A percentile compares a stretch with the other conserved stretches of the same genome.
Evolutionary conservation across 2,113 vertebrate genomes (phyloP).

Genomic region (Oxygymnocypris stewartii): DNA sequence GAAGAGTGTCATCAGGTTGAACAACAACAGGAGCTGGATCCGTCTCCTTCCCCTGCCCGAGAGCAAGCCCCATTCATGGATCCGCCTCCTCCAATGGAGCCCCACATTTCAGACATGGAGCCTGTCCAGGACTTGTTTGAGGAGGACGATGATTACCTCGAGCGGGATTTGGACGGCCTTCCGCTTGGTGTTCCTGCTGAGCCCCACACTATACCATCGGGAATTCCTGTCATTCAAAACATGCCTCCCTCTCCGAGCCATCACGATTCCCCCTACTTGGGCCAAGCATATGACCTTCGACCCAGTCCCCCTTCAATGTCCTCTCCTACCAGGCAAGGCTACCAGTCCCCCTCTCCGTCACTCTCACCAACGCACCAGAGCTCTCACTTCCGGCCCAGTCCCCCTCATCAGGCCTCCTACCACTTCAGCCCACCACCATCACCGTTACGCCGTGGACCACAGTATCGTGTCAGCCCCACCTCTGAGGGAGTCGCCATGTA

Average conservation of each 20-base stretch:
- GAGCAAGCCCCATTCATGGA: slow-evolving; percentile 60
- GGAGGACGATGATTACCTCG: slow-evolving; percentile 80
- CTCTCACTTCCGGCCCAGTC: slow-evolving; percentile 79
- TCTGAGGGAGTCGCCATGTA: slow-evolving; percentile 82
- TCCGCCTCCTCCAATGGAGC: slow-evolving; percentile 66
- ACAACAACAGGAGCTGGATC: slow-evolving; percentile 76
- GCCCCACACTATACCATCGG: slow-evolving; percentile 77
- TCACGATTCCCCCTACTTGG: slow-evolving; percentile 78
- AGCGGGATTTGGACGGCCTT: slow-evolving; percentile 81
- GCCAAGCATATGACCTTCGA: slow-evolving; percentile 53
- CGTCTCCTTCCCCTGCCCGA: slow-evolving; percentile 66
- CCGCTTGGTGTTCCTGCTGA: slow-evolving; percentile 82
- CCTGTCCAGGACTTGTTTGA: slow-evolving; percentile 84
- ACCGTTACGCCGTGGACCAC: slow-evolving; percentile 81
- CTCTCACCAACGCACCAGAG: slow-evolving; percentile 85
- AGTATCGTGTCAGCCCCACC: slow-evolving; percentile 81
- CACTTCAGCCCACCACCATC: slow-evolving; percentile 87
- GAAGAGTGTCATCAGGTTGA: slow-evolving; percentile 83
- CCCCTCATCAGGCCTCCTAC: slow-evolving; percentile 81
- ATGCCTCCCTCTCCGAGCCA: slow-evolving; percentile 84
- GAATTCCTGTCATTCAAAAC: slow-evolving; percentile 84
- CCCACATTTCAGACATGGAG: slow-evolving; percentile 81
- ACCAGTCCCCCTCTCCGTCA: slow-evolving; percentile 82
- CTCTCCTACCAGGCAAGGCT: slow-evolving; percentile 85
- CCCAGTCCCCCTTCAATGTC: slow-evolving; percentile 50